phyloP scores from a whole-genome alignment of 37 sponge, comb jelly and placozoan genomes.

The Cliona cf. orientalis region DNA sequence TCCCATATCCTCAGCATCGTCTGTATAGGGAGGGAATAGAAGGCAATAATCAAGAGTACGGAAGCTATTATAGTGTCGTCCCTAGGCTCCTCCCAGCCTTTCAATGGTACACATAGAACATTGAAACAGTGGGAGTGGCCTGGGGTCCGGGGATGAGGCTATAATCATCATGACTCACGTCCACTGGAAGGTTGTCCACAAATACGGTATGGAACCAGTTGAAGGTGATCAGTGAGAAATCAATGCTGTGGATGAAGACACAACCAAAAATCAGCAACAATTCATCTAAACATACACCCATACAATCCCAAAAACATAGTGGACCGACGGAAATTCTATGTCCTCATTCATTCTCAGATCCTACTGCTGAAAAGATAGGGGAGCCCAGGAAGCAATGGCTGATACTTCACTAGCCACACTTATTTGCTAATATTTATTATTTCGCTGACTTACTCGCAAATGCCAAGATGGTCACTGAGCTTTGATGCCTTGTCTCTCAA shows the following conservation, averaged over 20 bases:
- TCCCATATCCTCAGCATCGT: slow-evolving; percentile 94
- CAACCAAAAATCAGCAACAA: neutral
- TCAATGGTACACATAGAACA: no score
- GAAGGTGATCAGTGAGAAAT: slow-evolving; percentile 95
- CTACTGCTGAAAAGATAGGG: no score
- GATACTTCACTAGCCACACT: no score
- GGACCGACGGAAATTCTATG: no score
- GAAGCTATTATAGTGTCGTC: neutral
- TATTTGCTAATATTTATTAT: no score
- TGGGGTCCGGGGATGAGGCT: no score
- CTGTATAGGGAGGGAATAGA: slow-evolving; percentile 26
- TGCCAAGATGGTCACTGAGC: slow-evolving; percentile 68
- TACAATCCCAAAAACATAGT: no score
- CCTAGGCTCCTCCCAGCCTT: no score
- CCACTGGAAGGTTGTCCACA: slow-evolving; percentile 91
- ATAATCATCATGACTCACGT: slow-evolving; percentile 59
- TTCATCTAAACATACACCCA: no score
- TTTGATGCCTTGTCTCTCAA: slow-evolving; percentile 73
- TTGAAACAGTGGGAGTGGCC: no score
- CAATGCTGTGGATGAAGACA: slow-evolving; percentile 68
- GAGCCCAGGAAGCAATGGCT: no score
- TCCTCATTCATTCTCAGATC: no score
- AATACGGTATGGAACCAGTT: slow-evolving; percentile 99
- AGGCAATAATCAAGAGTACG: neutral
- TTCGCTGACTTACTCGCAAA: slow-evolving; percentile 64